These are phyloP conservation scores for Pyrrhia umbra DNA, from an alignment of 2,888 invertebrate species.

Conservation along the genomic window DNA sequence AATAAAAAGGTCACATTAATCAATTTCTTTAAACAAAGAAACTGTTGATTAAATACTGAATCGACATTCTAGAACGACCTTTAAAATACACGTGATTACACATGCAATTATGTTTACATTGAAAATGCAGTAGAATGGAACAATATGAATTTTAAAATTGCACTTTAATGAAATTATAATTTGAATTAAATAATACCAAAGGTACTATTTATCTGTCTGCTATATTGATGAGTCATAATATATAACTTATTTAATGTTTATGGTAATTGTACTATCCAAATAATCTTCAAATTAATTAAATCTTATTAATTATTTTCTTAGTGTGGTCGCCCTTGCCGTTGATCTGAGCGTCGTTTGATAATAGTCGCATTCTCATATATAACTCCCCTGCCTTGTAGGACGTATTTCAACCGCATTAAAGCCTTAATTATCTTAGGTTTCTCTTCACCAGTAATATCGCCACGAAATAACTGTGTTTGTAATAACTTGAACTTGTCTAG, in stretches of 20 bases:
- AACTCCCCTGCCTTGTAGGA: conserved; percentile 18
- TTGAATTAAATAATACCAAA: not conserved
- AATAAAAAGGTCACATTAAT: conserved; percentile 15
- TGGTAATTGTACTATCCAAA: too few species aligned
- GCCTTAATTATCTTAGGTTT: conserved; percentile 66
- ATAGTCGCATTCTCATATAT: conserved; percentile 20
- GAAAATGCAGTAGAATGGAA: conserved; percentile 22
- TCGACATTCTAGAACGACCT: not conserved
- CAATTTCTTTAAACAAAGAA: not conserved
- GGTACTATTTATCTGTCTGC: too few species aligned
- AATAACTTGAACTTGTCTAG: conserved; percentile 62
- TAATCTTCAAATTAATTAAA: not conserved
- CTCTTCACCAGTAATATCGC: conserved; percentile 60
- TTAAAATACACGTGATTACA: conserved; percentile 11
- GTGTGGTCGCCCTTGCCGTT: conserved; percentile 1
- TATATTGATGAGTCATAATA: not conserved
- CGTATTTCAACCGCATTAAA: conserved; percentile 42
- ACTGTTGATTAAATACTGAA: conserved; percentile 9
- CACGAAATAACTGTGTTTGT: conserved; percentile 74
- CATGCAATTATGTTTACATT: conserved; percentile 27
- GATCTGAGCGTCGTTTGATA: conserved; percentile 18
- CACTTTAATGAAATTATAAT: not conserved
- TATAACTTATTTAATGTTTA: not conserved
- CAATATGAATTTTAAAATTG: not conserved
- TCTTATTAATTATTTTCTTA: conserved; percentile 1